phyloP scores from a whole-genome alignment of 53 echinoderm and acorn worm genomes.

The Luidia sarsii region DNA sequence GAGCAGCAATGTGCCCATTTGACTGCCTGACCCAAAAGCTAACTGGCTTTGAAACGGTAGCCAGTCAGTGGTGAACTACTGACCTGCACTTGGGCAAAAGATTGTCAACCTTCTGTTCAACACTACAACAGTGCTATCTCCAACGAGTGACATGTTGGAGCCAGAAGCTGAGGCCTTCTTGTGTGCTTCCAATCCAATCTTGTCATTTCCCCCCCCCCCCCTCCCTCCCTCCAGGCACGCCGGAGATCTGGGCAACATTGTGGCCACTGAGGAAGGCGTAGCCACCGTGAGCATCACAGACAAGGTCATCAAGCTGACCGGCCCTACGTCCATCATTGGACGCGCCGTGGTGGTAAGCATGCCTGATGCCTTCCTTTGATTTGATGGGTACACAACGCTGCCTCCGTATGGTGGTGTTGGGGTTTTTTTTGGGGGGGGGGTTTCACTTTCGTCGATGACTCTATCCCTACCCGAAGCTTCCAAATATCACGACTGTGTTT shows the following conservation, averaged over 20 bases:
- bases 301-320: slow-evolving; percentile 60
- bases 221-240: slow-evolving; percentile 70
- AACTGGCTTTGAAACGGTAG: not conserved
- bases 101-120: not conserved
- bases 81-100: not conserved
- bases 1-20: not conserved
- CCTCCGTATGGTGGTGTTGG: too few relatives aligned
- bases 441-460: too few relatives aligned
- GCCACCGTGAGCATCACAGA: slow-evolving; percentile 75
- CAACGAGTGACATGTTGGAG: not conserved
- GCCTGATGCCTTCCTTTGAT: too few relatives aligned
- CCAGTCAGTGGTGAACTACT: not conserved
- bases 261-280: slow-evolving; percentile 56
- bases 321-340: slow-evolving; percentile 91
- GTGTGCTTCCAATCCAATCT: not conserved
- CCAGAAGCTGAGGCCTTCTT: not conserved
- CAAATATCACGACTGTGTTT: too few relatives aligned
- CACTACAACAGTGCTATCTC: not conserved
- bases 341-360: slow-evolving; percentile 90
- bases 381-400: too few relatives aligned
- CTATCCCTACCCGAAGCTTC: too few relatives aligned
- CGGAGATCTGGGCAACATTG: slow-evolving; percentile 93
- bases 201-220: not conserved
- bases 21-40: too few relatives aligned
- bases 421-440: too few relatives aligned